These are phyloP conservation scores for Monodelphis domestica DNA, from an alignment of 2,797 vertebrate species.

Conservation along the genomic window DNA sequence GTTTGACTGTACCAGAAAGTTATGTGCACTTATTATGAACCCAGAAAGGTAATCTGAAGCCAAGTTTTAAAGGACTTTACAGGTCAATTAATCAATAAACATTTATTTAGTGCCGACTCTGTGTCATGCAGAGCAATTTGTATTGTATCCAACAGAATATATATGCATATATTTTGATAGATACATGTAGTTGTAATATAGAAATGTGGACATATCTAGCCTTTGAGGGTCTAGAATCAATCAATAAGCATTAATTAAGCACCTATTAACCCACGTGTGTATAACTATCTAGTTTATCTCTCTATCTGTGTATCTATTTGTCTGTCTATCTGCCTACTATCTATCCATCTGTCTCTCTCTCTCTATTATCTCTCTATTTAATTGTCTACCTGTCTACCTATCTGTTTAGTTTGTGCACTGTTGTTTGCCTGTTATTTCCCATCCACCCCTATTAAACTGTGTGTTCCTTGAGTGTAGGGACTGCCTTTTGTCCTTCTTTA, in stretches of 20 bases:
- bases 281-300: no score
- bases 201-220: not conserved
- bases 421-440: not conserved
- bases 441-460: not conserved
- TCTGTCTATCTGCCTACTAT: no score
- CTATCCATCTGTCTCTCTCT: no score
- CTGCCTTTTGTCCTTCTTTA: not conserved
- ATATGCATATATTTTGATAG: no score
- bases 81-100: not conserved
- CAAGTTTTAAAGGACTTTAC: not conserved
- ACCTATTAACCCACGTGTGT: not conserved
- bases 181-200: not conserved
- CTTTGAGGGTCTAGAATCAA: not conserved
- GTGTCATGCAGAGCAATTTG: not conserved
- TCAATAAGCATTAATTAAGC: not conserved
- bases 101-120: not conserved
- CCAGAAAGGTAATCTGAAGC: not conserved
- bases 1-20: not conserved
- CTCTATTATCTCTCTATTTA: no score
- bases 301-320: no score
- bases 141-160: not conserved
- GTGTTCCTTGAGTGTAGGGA: not conserved
- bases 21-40: not conserved
- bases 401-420: not conserved
- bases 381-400: no score